Evolutionary conservation across 2,797 vertebrate genomes (phyloP).

Genomic region (Cossypha polioptera): DNA sequence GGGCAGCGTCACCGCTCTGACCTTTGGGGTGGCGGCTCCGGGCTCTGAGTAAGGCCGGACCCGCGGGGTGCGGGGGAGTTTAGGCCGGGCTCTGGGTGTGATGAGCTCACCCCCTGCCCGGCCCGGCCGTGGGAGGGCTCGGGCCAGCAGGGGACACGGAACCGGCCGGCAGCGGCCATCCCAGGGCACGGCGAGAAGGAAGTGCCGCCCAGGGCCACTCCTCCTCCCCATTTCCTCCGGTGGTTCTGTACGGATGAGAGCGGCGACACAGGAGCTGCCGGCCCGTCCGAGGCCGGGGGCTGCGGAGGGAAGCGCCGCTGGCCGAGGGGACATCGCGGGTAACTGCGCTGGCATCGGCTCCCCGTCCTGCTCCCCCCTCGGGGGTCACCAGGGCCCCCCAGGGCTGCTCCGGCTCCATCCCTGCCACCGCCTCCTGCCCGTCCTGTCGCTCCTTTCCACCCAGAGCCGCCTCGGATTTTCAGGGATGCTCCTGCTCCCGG

Average conservation of each 20-base stretch:
- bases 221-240: conserved; percentile 50
- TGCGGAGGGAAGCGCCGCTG: background rate
- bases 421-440: accelerated
- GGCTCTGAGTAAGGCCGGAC: background rate
- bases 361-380: accelerated
- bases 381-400: background rate
- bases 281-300: background rate
- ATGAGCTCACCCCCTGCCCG: background rate
- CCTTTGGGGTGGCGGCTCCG: background rate
- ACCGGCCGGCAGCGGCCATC: background rate
- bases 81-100: background rate
- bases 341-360: background rate
- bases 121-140: background rate
- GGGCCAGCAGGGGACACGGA: background rate
- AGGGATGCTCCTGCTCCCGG: background rate
- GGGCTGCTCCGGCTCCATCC: background rate
- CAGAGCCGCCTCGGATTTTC: accelerated
- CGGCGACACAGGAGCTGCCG: background rate
- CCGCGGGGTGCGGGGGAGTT: background rate
- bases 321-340: background rate
- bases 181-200: background rate
- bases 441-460: background rate
- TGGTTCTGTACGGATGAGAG: background rate
- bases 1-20: background rate
- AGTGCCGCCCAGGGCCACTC: conserved; percentile 41